Evolutionary conservation across 2,797 vertebrate genomes (phyloP).

Genomic region (Sebastes flavidus): DNA sequence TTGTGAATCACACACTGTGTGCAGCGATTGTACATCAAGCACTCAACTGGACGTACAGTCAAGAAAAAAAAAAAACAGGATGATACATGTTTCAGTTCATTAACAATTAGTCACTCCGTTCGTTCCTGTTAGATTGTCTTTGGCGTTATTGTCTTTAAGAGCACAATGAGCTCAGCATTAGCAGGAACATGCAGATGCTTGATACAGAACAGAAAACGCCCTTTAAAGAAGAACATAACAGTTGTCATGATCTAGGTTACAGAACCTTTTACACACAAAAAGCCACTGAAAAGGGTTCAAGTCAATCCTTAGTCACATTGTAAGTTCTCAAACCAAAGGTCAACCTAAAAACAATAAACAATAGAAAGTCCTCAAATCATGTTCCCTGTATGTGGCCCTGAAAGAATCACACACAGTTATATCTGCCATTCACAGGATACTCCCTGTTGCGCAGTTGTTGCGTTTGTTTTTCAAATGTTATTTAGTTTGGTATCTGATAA

Average conservation of each 20-base stretch:
- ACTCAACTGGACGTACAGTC: neutral
- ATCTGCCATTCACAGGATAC: neutral
- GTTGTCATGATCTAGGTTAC: neutral
- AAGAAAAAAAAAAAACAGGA: neutral
- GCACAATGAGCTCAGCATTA: neutral
- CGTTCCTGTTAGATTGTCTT: neutral
- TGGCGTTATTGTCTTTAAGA: neutral
- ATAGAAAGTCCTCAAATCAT: neutral
- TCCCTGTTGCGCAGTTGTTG: neutral
- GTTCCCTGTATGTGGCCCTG: neutral
- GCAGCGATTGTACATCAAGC: conserved; percentile 19
- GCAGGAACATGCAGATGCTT: neutral
- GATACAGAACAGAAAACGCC: neutral
- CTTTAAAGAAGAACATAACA: neutral
- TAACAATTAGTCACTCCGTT: neutral
- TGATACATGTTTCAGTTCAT: neutral
- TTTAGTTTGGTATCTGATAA: neutral
- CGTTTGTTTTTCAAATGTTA: neutral
- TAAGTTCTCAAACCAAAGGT: neutral
- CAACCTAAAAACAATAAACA: conserved; percentile 11
- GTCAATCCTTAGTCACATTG: neutral
- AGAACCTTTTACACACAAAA: neutral
- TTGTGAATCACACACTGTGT: neutral
- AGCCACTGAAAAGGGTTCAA: neutral
- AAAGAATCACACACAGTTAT: neutral